Evolutionary conservation across 2,888 invertebrate species (phyloP).

Genomic region (Protonemura montana): DNA sequence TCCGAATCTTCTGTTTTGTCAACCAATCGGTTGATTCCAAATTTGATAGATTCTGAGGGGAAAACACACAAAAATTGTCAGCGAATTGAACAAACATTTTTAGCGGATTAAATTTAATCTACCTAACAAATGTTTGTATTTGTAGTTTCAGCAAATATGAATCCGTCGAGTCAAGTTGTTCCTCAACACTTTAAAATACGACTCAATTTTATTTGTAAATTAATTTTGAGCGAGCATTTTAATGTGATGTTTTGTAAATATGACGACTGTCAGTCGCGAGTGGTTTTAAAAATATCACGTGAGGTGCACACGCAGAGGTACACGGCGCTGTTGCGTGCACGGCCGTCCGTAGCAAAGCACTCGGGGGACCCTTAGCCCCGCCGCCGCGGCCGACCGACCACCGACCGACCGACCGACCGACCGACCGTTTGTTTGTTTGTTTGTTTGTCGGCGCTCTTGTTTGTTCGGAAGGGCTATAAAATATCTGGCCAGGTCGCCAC

Average conservation of each 20-base stretch:
- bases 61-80: constrained; percentile 51
- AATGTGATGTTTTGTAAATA: background rate
- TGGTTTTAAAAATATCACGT: background rate
- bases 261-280: background rate
- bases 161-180: background rate
- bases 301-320: background rate
- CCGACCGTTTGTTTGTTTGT: background rate
- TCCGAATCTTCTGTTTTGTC: constrained; percentile 69
- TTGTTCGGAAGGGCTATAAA: constrained; percentile 1
- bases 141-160: background rate
- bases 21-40: constrained; percentile 83
- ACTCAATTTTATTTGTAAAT: constrained; percentile 1
- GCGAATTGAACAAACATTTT: background rate
- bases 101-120: background rate
- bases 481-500: constrained; percentile 20
- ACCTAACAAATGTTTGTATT: background rate
- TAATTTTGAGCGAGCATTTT: background rate
- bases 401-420: background rate
- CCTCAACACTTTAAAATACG: background rate
- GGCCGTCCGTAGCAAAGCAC: background rate
- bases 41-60: constrained; percentile 81
- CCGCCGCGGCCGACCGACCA: background rate
- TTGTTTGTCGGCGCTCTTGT: background rate
- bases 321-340: background rate
- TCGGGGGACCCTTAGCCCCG: background rate